Evolutionary conservation across 2,113 vertebrate genomes (phyloP).

Genomic region (Aplodontia rufa): DNA sequence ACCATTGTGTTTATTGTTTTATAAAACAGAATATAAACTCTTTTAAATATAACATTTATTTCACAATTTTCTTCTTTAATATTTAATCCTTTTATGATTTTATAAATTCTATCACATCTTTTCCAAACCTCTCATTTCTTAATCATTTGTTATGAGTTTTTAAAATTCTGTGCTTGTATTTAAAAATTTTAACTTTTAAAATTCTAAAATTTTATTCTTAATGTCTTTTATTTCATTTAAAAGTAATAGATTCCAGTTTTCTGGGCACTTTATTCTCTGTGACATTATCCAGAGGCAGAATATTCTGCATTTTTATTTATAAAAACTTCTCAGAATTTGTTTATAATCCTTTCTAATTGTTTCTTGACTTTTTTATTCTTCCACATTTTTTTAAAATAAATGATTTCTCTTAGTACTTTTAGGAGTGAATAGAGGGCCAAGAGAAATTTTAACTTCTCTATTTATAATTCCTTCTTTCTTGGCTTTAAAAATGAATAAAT

Average conservation of each 20-base stretch:
- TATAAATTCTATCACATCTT: background rate
- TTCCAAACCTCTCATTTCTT: background rate
- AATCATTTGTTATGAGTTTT: background rate
- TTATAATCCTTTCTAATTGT: background rate
- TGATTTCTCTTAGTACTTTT: background rate
- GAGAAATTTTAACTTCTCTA: background rate
- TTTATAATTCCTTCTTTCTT: background rate
- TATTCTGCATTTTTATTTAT: background rate
- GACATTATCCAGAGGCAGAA: background rate
- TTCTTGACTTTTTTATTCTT: background rate
- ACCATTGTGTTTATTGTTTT: background rate
- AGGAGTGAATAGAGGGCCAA: background rate
- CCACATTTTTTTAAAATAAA: background rate
- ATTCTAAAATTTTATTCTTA: background rate
- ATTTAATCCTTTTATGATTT: background rate
- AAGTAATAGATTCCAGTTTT: background rate
- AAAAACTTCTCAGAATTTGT: background rate
- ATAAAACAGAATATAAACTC: background rate
- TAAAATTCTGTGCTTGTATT: background rate
- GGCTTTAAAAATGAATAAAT: background rate
- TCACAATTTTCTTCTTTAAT: background rate
- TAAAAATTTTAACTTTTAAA: background rate
- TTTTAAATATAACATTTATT: slow-evolving; percentile 2
- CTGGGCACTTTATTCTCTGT: background rate
- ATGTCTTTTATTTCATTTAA: background rate